Conservation (phyloP, 2,797 vertebrate genomes). For the Chloroceryle inda region DNA sequence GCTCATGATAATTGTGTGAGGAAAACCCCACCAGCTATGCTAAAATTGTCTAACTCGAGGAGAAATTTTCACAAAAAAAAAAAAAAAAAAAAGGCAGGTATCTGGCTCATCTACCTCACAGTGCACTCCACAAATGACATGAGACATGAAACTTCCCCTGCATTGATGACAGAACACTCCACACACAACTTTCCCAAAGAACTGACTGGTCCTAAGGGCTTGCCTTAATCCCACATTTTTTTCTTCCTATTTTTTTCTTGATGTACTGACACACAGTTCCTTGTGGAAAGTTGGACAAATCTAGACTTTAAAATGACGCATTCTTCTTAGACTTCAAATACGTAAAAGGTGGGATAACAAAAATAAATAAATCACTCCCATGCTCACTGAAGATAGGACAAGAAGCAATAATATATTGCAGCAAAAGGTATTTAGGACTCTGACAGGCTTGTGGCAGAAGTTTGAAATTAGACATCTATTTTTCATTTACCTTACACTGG, state of each 20-base stretch:
- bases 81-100: background rate
- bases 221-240: background rate
- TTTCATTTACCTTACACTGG: conserved; percentile 30
- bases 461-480: conserved; percentile 21
- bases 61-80: background rate
- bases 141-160: background rate
- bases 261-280: background rate
- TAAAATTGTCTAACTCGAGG: background rate
- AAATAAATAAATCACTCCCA: background rate
- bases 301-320: background rate
- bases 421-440: background rate
- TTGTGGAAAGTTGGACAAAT: background rate
- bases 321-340: background rate
- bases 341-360: background rate
- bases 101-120: background rate
- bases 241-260: background rate
- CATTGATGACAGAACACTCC: background rate
- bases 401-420: background rate
- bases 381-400: background rate
- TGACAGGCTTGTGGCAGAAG: background rate
- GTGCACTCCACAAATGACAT: background rate
- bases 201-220: accelerated
- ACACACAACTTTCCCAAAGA: accelerated
- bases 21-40: background rate
- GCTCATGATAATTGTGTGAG: background rate